Base-by-base conservation (phyloP, 2,888 invertebrate genomes). In the Acanthosepion pharaonis region DNA sequence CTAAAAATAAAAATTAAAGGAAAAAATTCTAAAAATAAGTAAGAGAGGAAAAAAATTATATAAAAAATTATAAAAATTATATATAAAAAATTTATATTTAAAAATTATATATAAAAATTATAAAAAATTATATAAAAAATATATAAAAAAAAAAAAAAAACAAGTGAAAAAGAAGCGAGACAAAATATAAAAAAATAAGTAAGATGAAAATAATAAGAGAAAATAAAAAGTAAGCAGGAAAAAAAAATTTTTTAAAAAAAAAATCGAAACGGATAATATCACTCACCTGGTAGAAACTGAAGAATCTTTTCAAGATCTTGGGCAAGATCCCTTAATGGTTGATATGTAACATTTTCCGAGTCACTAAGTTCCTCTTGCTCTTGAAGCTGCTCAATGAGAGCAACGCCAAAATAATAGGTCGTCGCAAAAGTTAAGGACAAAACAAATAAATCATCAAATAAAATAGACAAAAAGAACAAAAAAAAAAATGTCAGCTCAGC, bases 401-500 rank as follows among this genome's bases (percentile, higher is more conserved):
- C 94, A 25, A 97, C 95, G 28, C 97, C 96, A 95, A 96, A 97
- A 94, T 96, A 97, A 95, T 96, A 97, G 18, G 97, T 97, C 95
- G 96, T 96, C 1, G n/a, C 0, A 48, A 48, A 48, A 94, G 48
- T 91, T 48, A 91, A n/a, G 49, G 48, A 49, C 5, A 48, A 64
- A 9, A 33, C 0, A 33, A 15, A n/a, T 33, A 42, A 25, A 49
- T 0, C 11, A 48, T 28, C 42, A 23, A 42, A 33, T 23, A 94
- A 49, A 28, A 25, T 4, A 55, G 5, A 5, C 11, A n/a, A n/a
- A 92, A 11, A 9, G 18, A 18, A 28, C 42, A 91, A 92, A 91
- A 92, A 92, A 91, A 92, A 51, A 42, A 8, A 55, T 23, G 6
- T 20, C 42, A 4, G 15, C 4, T 18, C 25, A 28, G 15, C 25